phyloP scores from a whole-genome alignment of 2,113 vertebrate genomes.

The Chloropsis hardwickii region DNA sequence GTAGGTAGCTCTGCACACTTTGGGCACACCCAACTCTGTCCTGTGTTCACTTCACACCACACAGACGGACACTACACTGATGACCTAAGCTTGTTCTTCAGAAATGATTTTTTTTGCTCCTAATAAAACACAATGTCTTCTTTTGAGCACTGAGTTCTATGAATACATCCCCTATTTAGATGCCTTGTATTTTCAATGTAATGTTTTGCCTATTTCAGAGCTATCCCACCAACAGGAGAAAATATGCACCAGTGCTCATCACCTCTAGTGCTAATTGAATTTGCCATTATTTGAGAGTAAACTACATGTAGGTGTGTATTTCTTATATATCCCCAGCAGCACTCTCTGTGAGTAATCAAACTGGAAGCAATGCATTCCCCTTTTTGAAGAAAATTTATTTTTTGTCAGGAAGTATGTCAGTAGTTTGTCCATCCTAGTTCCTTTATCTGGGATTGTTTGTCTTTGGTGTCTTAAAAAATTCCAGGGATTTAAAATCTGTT shows the following conservation, averaged over 20 bases:
- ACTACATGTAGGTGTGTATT: not conserved
- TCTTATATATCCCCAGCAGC: not conserved
- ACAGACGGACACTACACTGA: not conserved
- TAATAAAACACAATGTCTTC: not conserved
- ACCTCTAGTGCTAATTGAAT: not conserved
- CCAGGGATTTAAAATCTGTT: not conserved
- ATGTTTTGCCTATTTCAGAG: not conserved
- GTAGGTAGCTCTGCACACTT: not conserved
- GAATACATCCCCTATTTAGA: not conserved
- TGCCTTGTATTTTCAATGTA: not conserved
- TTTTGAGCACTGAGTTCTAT: not conserved
- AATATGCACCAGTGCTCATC: not conserved
- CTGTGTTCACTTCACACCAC: not conserved
- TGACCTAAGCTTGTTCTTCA: not conserved
- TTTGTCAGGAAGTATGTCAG: not conserved
- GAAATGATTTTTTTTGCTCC: not conserved
- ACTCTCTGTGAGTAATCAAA: not conserved
- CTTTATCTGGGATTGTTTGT: not conserved
- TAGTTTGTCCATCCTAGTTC: not conserved
- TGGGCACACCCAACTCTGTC: rapidly evolving
- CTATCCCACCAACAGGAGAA: not conserved
- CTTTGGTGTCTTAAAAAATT: not conserved
- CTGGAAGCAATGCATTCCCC: not conserved
- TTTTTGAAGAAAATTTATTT: not conserved
- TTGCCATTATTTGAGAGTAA: not conserved